Percentiles rank a stretch among this genome's conserved stretches.
These are phyloP conservation scores for Acanthacorydalis orientalis DNA, from an alignment of 2,888 invertebrate species.

Conservation along the genomic window DNA sequence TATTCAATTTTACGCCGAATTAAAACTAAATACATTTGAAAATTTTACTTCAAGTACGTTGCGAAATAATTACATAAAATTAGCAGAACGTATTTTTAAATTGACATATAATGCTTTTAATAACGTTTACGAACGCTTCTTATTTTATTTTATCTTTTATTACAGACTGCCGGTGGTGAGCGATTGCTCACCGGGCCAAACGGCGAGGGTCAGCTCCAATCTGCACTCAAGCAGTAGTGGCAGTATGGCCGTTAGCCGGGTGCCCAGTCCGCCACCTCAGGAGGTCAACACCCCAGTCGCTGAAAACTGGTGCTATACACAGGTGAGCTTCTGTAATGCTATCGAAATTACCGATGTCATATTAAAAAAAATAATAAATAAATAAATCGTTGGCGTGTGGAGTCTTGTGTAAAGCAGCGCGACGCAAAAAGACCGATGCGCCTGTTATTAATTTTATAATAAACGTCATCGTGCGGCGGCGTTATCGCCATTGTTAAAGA, in stretches of 20 bases:
- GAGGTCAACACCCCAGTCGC: slow-evolving; percentile 95
- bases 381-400: too few species aligned
- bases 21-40: too few species aligned
- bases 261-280: slow-evolving; percentile 88
- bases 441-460: too few species aligned
- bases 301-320: slow-evolving; percentile 99
- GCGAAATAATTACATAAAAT: not conserved
- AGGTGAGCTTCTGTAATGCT: slow-evolving; percentile 42
- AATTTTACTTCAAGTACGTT: not conserved
- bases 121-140: not conserved
- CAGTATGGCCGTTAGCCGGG: slow-evolving; percentile 92
- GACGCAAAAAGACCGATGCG: too few species aligned
- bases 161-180: slow-evolving; percentile 62
- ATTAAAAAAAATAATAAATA: too few species aligned
- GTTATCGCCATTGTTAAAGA: too few species aligned
- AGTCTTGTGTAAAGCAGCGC: too few species aligned
- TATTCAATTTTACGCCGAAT: too few species aligned
- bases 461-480: too few species aligned
- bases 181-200: slow-evolving; percentile 64
- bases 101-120: not conserved
- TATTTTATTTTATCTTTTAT: slow-evolving; percentile 16
- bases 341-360: not conserved
- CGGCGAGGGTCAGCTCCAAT: slow-evolving; percentile 75
- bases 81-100: slow-evolving; percentile 2
- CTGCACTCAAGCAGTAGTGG: slow-evolving; percentile 57